Percentiles rank a stretch among this genome's conserved stretches.
phyloP scores from a whole-genome alignment of 64 coral and sea anemone species.

The Orbicella faveolata region DNA sequence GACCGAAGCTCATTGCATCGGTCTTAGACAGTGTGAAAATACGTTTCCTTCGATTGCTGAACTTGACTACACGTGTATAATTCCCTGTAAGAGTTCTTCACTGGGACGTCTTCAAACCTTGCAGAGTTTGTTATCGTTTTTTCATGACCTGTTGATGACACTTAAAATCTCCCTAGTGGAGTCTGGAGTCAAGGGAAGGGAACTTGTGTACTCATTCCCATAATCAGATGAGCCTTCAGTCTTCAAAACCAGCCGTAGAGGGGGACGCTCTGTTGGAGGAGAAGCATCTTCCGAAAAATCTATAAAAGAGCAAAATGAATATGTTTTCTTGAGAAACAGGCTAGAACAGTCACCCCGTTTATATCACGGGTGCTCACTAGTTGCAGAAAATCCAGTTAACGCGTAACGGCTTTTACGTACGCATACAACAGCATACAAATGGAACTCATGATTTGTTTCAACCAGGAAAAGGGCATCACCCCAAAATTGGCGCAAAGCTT shows the following conservation, averaged over 20 bases:
- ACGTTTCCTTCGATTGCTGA: not conserved
- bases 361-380: too few species aligned
- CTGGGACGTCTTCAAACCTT: too few species aligned
- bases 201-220: not conserved
- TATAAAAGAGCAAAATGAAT: not conserved
- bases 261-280: not conserved
- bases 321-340: not conserved
- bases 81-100: not conserved
- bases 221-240: conserved; percentile 7
- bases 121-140: too few species aligned
- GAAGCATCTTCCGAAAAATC: not conserved
- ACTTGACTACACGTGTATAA: not conserved
- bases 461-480: too few species aligned
- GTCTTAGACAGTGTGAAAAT: not conserved
- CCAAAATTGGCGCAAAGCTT: too few species aligned
- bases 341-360: not conserved
- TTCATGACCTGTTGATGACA: conserved; percentile 8
- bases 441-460: too few species aligned
- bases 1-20: too few species aligned
- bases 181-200: conserved; percentile 31
- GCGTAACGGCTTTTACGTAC: too few species aligned
- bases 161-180: conserved; percentile 34
- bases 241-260: conserved; percentile 27
- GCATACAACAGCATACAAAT: too few species aligned
- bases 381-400: too few species aligned